Evolutionary conservation across 2,888 invertebrate species (phyloP), one percentile per base, ranked within the genome.

Genomic region (Epicampocera succincta): DNA sequence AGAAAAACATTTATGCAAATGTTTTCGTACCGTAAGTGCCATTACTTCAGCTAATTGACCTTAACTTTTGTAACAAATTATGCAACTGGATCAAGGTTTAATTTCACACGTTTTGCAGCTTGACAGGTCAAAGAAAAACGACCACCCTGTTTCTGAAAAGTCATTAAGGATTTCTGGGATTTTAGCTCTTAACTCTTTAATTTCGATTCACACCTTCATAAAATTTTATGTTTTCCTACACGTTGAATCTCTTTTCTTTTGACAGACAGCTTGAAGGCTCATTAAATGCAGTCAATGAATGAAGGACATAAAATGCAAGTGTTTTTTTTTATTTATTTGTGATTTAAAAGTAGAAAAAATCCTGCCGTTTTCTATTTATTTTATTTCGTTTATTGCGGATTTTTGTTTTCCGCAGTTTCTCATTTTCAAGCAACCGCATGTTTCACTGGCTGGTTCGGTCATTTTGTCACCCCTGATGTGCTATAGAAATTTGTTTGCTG

Each of bases 381-480:
- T n/a, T n/a, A n/a, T n/a, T 60, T 82, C 78, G 75, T 74, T 78
- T 56, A 52, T 54, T 65, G 68, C 65, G 46, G 63, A 65, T 58
- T 69, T 69, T 63, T 13, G 56, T 17, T 60, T 42, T 61, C n/a
- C n/a, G n/a, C n/a, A 38, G 40, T 42, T 50, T 69, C 4, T 17
- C 33, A 25, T 33, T 33, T 9, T 33, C 33, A 66, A n/a, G n/a
- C n/a, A n/a, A n/a, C n/a, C n/a, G n/a, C n/a, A n/a, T n/a, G n/a
- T 60, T 15, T 61, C 4, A 25, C 56, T 52, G 46, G 21, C 65
- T 38, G 17, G 42, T 38, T 40, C 13, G 1, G 19, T 63, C 48
- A 29, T 6, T 63, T 71, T 71, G 71, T 79, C 82, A 75, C 78
- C n/a, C n/a, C 82, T 82, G 74, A 79, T 60, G 78, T 82, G 78